Evolutionary conservation across 2,888 invertebrate genomes (phyloP).

Genomic region (Callinectes sapidus): DNA sequence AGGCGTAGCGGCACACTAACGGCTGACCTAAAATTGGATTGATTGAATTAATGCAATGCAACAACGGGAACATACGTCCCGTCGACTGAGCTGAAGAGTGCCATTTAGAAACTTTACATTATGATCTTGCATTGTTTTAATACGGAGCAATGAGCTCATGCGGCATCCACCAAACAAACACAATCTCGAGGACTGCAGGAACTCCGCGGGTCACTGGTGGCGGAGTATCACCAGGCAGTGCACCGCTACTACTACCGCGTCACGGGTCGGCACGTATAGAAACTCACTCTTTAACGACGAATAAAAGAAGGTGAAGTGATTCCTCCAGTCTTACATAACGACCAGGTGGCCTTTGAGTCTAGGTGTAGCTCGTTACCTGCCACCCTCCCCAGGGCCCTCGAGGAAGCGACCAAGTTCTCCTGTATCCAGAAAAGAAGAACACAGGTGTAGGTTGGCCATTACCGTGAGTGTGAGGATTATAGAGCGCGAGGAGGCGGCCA

Average conservation of each 20-base stretch:
- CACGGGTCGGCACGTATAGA: neutral
- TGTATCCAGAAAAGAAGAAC: slow-evolving; percentile 35
- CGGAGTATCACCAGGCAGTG: neutral
- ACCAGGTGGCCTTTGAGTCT: slow-evolving; percentile 11
- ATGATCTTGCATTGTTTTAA: neutral
- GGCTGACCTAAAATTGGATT: neutral
- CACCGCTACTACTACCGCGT: neutral
- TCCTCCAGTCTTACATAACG: neutral
- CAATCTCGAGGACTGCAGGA: neutral
- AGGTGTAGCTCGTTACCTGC: slow-evolving; percentile 7
- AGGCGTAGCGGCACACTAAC: neutral
- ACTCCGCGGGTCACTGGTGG: neutral
- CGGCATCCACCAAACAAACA: neutral
- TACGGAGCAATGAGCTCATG: neutral
- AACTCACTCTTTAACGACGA: neutral
- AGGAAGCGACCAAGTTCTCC: slow-evolving; percentile 31
- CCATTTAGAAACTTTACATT: neutral
- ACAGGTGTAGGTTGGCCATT: slow-evolving; percentile 37
- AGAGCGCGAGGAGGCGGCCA: slow-evolving; percentile 33
- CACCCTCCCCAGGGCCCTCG: neutral
- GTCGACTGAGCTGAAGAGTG: neutral
- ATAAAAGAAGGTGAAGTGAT: neutral
- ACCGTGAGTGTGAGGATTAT: slow-evolving; percentile 36
- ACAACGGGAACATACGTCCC: too few relatives aligned
- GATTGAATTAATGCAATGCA: neutral